Base-by-base conservation (phyloP, 2,888 invertebrate genomes). In the Chydorus sphaericus region DNA sequence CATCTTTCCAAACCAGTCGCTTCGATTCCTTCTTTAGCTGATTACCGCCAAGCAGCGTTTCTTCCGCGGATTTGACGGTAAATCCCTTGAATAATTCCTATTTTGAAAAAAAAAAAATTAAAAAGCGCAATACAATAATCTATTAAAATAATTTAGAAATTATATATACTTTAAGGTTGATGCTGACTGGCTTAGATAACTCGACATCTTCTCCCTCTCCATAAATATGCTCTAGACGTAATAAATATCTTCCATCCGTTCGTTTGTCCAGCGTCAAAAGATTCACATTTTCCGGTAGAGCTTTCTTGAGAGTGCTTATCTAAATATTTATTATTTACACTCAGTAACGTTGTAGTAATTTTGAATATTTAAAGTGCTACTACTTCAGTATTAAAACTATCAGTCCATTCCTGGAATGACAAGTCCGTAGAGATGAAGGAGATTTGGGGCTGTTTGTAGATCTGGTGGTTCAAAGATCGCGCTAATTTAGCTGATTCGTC, bases 241-340 rank as follows among this genome's bases (percentile, higher is more conserved):
- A 62, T 14, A 91, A 69, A 11, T 85, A 63, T 14, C 5, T n/a
- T 0, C 71, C 69, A 0, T 73, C 72, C 39, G 75, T 76, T 82
- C 83, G 85, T 0, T 85, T 85, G 63, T 91, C 90, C 48, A 89
- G 65, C 0, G 87, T 87, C 14, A 91, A 68, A 49, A 91, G 69
- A 65, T 88, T 82, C 0, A 89, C 70, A 48, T 84, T 84, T 30
- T 71, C 68, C 0, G 88, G 86, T 3, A 90, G 65, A 0, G 71
- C 64, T 4, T 66, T 62, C 2, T 72, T 69, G 2, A 84, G 62
- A 2, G 77, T 81, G 18, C 75, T 69, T 63, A 69, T 76, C 79
- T 80, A 3, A 23, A 18, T 8, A n/a, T 14, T 16, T 33, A 31
- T 1, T 10, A 30, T 10, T 28, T 28, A 11, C 28, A 30, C 14